Base-by-base conservation (phyloP, 2,797 vertebrate genomes). In the Anolis apletophallus region DNA sequence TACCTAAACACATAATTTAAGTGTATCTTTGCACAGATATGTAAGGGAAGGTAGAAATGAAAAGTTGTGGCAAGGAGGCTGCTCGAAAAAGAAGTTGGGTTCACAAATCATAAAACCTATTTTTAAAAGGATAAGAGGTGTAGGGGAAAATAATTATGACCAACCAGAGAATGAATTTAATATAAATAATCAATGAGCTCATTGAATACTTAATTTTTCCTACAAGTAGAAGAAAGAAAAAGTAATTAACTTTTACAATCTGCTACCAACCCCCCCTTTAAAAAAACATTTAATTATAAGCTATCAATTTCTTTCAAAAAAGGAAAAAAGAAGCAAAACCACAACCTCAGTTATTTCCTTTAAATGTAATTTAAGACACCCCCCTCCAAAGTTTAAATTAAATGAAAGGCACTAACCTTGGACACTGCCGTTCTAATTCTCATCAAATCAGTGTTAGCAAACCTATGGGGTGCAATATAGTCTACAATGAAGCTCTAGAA, bases 221-320 rank as follows among this genome's bases (percentile, higher is more conserved):
- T 88, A 64, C 87, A 83, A 64, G 54, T 16, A 64, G 84, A 83
- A 91, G 57, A 92, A 89, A 89, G 73, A 50, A 91, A 67, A 82
- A 88, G 88, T 75, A 81, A 93, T 89, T 72, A 91, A 57, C 86
- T 93, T 90, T 75, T 34, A 69, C 21, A 64, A 17, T 86, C 85
- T 86, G 87, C 59, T 68, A 93, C 81, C 93, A 88, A 89, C 50
- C n/a, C n/a, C n/a, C n/a, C n/a, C 88, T 21, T 87, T 88, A 34
- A 75, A 78, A 93, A 90, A 85, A 34, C 88, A 52, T 91, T 92
- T 91, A 92, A 93, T 94, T 91, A 89, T 88, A 91, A 67, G 78
- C 71, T 74, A 46, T 0, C 0, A 26, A 76, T 84, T 81, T 81
- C 74, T 88, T 85, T 8, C 2, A 1, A 19, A 21, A 61, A 71